Percentiles rank a stretch among this genome's conserved stretches.
These are phyloP conservation scores for Bombus affinis DNA, from an alignment of 1,140 invertebrate species.

Conservation along the genomic window DNA sequence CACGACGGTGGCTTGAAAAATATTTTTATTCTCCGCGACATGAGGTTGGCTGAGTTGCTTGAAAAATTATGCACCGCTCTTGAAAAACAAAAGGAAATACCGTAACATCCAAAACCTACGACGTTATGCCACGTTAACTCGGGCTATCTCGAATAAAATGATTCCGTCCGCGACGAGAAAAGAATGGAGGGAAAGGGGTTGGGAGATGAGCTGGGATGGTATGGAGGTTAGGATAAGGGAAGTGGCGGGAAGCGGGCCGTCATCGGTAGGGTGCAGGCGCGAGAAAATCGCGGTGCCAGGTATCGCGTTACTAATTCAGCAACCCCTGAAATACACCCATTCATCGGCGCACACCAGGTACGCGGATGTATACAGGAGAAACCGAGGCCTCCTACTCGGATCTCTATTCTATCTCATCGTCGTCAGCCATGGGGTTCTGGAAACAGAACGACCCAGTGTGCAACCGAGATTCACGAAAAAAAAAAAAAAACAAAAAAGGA, in stretches of 20 bases:
- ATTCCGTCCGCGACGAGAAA: slow-evolving; percentile 7
- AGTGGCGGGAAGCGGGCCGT: neutral
- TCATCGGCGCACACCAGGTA: slow-evolving; percentile 67
- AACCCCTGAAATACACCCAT: slow-evolving; percentile 73
- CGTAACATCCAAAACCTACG: slow-evolving; percentile 31
- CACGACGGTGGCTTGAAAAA: slow-evolving; percentile 2
- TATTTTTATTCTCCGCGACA: slow-evolving; percentile 7
- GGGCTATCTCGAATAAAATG: slow-evolving; percentile 31
- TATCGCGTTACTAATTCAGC: slow-evolving; percentile 76
- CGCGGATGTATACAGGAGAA: slow-evolving; percentile 48
- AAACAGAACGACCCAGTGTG: slow-evolving; percentile 38
- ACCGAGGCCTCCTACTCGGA: slow-evolving; percentile 36
- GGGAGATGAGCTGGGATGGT: neutral
- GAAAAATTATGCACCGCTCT: slow-evolving; percentile 21
- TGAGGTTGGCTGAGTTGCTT: neutral
- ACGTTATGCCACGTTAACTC: slow-evolving; percentile 41
- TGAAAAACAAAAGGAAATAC: slow-evolving; percentile 27
- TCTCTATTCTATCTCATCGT: slow-evolving; percentile 44
- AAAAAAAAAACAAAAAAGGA: neutral
- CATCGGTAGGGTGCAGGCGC: slow-evolving; percentile 40
- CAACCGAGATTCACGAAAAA: slow-evolving; percentile 10
- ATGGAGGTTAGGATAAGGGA: neutral
- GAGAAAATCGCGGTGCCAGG: slow-evolving; percentile 58
- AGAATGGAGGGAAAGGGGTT: slow-evolving; percentile 16
- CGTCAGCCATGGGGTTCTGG: slow-evolving; percentile 34